Evolutionary conservation across 2,888 invertebrate genomes (phyloP), one percentile per base, ranked within the genome.

Genomic region (Ophioninae sp.): DNA sequence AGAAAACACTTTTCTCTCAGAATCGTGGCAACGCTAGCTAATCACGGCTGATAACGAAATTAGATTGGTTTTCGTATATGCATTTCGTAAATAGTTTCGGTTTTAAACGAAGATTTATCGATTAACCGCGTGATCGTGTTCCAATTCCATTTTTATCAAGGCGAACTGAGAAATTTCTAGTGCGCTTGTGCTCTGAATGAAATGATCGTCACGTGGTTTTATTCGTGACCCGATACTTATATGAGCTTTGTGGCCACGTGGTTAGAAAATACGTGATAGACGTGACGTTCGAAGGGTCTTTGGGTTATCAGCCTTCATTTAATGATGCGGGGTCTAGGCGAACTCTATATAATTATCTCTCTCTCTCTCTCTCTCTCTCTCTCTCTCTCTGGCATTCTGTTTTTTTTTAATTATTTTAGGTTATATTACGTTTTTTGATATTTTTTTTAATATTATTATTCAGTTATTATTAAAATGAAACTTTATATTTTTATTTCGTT

Each of bases 221-320:
- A 64, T 57, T 74, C 73, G 69, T 74, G 77, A 81, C 30, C 39
- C 23, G 83, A 65, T 65, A 69, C 17, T 62, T 74, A 41, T 3
- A 30, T 50, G 21, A 37, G 76, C 57, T 30, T 61, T 30, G 30
- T 30, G 57, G 67, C 76, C 83, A 83, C 83, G 81, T 83, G 83
- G 69, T 77, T 59, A 10, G 68, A 44, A 62, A 64, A 81, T 76
- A 68, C 76, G 77, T 65, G 81, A 83, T 73, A 73, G 41, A 74
- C 68, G 62, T 65, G 80, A 67, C 67, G 81, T 21, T 61, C 68
- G 17, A n/a, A 68, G 81, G 83, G 76, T 83, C 80, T 64, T 41
- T 57, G 80, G 83, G 83, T 83, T 83, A 83, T 83, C 83, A 21
- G 21, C 41, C 23, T 68, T 64, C 44, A 44, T 73, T 57, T 30